Conservation (phyloP, 92 coral and sea anemone species). For the Galaxea fascicularis region DNA sequence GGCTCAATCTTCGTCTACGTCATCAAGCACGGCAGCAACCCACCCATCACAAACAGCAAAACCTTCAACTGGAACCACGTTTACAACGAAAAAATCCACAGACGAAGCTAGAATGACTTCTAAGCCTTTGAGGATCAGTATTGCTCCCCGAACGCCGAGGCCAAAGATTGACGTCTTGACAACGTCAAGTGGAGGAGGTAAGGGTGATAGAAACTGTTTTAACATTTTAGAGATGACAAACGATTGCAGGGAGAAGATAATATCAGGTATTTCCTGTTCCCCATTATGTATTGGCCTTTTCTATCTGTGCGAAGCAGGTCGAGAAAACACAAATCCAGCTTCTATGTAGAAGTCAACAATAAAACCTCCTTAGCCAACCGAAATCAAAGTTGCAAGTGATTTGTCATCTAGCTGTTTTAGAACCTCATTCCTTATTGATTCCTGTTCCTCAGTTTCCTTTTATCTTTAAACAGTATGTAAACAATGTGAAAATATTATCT, state of each 20-base stretch:
- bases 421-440: not conserved
- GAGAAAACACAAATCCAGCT: too few relatives aligned
- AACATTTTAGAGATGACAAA: not conserved
- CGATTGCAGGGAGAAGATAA: not conserved
- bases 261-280: not conserved
- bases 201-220: not conserved
- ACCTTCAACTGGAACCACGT: not conserved
- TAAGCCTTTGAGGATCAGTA: not conserved
- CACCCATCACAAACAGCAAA: constrained; percentile 1
- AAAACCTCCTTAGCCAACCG: too few relatives aligned
- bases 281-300: not conserved
- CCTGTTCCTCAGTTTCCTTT: too few relatives aligned
- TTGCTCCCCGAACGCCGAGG: not conserved
- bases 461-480: too few relatives aligned
- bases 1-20: not conserved
- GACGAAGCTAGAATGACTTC: not conserved
- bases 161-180: constrained; percentile 16
- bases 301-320: too few relatives aligned
- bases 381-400: too few relatives aligned
- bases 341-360: too few relatives aligned
- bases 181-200: constrained; percentile 19
- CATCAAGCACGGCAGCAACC: constrained; percentile 2
- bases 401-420: not conserved
- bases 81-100: not conserved
- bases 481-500: too few relatives aligned